These are phyloP conservation scores for Aporophyla nigra DNA, from an alignment of 2,888 invertebrate species.

Conservation along the genomic window DNA sequence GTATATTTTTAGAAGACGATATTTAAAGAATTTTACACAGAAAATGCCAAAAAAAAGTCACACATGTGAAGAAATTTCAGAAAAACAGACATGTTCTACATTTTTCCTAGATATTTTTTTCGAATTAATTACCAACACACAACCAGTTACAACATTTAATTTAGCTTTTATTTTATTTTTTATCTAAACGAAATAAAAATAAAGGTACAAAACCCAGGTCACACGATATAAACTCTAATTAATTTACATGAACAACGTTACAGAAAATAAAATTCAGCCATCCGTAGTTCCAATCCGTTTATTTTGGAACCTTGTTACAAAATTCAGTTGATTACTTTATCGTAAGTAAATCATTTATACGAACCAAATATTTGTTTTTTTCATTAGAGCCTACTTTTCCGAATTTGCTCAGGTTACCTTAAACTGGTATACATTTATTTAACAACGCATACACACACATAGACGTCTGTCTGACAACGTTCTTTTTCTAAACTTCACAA, in stretches of 20 bases:
- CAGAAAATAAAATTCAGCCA: slow-evolving; percentile 12
- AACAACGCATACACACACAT: no score
- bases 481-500: background rate
- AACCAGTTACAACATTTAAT: background rate
- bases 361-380: no score
- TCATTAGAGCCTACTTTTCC: background rate
- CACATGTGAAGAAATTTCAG: background rate
- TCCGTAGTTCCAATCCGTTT: slow-evolving; percentile 5
- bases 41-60: background rate
- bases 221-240: slow-evolving; percentile 2
- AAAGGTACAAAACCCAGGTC: background rate
- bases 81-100: background rate
- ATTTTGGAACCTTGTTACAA: slow-evolving; percentile 15
- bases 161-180: background rate
- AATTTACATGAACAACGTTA: slow-evolving; percentile 3
- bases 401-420: background rate
- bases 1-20: background rate
- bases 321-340: background rate
- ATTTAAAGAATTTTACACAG: background rate
- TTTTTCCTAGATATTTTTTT: background rate
- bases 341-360: background rate
- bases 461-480: background rate
- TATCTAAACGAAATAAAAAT: background rate
- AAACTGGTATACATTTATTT: background rate
- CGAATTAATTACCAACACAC: background rate